Base-by-base conservation (phyloP, 2,888 invertebrate genomes). In the Odontomyia ornata region DNA sequence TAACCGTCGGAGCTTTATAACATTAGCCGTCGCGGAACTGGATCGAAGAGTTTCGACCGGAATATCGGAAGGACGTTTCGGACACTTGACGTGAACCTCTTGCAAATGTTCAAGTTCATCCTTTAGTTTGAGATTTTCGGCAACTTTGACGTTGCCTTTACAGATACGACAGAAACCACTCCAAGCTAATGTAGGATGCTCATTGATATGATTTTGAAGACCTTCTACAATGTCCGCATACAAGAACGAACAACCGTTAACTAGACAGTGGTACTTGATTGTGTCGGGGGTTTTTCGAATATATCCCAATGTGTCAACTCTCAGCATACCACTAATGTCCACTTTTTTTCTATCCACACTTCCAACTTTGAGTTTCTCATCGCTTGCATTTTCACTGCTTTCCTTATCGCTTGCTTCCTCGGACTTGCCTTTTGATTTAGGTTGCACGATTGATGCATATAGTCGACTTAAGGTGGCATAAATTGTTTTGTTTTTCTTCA, bases 101-200 rank as follows among this genome's bases (percentile, higher is more conserved):
- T 82, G 69, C 83, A 86, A 82, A 78, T 86, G 86, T 1, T 80
- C 81, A 18, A 85, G 79, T 79, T 86, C 86, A 30, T 36, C 23
- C 7, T 43, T n/a, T 1, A 80, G 28, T 18, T 78, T 36, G 18
- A 79, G 43, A 64, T 60, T 25, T 23, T 79, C 18, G n/a, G 71
- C n/a, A 30, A 18, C 23, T 27, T 36, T 65, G 28, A 81, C 30
- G 23, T 82, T 78, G 1, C 75, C 36, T 81, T 88, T 87, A 80
- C 91, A 91, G 13, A 88, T 80, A 71, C 81, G 84, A 81, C 91
- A 91, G 80, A 87, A 88, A 0, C 91, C 91, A 78, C 88, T 88
- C 91, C 91, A 91, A 25, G 82, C 83, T 30, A 89, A 87, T n/a
- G 77, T 69, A 0, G 82, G 80, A 81, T 87, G 87, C 0, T 85